Percentiles rank a stretch among this genome's conserved stretches.
Evolutionary conservation across 2,113 vertebrate genomes (phyloP).

Genomic region (Sorex fumeus): DNA sequence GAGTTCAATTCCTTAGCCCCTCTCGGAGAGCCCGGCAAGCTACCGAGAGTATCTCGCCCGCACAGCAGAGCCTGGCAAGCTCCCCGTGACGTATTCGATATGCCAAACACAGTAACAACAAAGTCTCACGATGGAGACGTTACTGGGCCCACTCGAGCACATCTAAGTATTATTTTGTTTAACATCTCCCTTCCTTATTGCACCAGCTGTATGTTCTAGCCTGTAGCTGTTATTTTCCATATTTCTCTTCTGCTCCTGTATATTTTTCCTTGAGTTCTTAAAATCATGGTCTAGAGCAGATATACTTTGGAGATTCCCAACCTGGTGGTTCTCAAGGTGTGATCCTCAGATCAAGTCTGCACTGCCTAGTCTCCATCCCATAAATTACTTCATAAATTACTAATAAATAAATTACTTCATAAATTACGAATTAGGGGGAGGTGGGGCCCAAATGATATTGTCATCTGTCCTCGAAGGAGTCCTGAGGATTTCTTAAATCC

Average conservation of each 20-base stretch:
- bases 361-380: too few relatives aligned
- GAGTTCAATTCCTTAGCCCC: too few relatives aligned
- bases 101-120: too few relatives aligned
- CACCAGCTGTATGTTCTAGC: neutral
- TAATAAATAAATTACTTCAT: neutral
- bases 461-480: neutral
- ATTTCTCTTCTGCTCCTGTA: neutral
- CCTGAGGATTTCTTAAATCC: neutral
- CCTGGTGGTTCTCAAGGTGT: neutral
- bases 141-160: too few relatives aligned
- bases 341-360: neutral
- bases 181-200: neutral
- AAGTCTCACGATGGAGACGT: too few relatives aligned
- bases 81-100: too few relatives aligned
- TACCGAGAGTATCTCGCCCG: too few relatives aligned
- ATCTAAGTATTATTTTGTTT: neutral
- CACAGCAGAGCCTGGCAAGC: too few relatives aligned
- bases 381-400: neutral
- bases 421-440: neutral
- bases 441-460: neutral
- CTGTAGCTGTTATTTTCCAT: neutral
- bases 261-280: constrained; percentile 19
- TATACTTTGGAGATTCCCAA: too few relatives aligned
- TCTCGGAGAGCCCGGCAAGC: too few relatives aligned
- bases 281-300: neutral